Evolutionary conservation across 2,797 vertebrate species (phyloP).

Genomic region (Amblyraja radiata): DNA sequence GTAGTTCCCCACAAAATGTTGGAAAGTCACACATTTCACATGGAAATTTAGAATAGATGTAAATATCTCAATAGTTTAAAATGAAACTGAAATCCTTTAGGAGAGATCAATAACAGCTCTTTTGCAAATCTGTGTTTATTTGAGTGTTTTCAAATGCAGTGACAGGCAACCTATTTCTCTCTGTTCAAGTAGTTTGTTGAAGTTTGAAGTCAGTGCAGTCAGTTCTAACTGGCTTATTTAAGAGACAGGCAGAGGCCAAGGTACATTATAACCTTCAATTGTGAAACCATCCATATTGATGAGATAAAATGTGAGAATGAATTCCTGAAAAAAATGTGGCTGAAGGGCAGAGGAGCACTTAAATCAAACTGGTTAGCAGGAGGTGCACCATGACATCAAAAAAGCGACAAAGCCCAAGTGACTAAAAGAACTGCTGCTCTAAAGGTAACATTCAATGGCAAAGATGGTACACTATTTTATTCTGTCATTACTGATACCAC

Average conservation of each 20-base stretch:
- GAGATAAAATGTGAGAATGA: background rate
- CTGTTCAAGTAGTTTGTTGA: background rate
- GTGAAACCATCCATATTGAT: background rate
- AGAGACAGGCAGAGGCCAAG: background rate
- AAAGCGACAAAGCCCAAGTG: background rate
- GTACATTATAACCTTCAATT: background rate
- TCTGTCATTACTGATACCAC: background rate
- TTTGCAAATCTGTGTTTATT: background rate
- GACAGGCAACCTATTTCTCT: background rate
- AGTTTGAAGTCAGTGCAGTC: background rate
- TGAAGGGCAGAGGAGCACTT: background rate
- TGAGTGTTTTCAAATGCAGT: background rate
- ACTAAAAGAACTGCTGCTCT: background rate
- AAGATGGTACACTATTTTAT: background rate
- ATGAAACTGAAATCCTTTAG: background rate
- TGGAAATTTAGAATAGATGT: background rate
- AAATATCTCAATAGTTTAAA: background rate
- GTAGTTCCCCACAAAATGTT: background rate
- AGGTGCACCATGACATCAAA: background rate
- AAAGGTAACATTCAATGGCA: background rate
- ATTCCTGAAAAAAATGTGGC: background rate
- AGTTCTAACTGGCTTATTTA: background rate
- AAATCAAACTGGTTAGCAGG: background rate
- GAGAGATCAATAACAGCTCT: background rate
- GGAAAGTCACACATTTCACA: background rate